Conservation (phyloP, 2,113 vertebrate genomes). For the Esox niger region DNA sequence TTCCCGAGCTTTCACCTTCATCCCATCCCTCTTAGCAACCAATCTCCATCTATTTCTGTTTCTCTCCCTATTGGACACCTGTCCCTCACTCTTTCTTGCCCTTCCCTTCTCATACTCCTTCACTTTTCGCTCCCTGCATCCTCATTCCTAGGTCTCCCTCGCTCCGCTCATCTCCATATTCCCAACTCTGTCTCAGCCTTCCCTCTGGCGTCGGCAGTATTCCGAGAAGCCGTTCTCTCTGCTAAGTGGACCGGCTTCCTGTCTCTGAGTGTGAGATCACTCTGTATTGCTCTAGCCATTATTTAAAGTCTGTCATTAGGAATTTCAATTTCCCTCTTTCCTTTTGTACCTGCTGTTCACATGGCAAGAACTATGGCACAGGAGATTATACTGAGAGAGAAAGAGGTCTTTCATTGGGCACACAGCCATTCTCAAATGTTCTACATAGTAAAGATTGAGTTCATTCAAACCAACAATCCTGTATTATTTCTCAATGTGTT, state of each 20-base stretch:
- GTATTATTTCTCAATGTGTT: no score
- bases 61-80: constrained; percentile 12
- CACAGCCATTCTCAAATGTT: background rate
- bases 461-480: no score
- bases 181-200: background rate
- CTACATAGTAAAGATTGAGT: no score
- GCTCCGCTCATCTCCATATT: constrained; percentile 1
- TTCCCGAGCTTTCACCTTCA: constrained; percentile 15
- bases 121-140: constrained; percentile 1
- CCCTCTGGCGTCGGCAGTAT: background rate
- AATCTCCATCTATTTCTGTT: constrained; percentile 2
- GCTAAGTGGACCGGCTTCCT: background rate
- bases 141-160: background rate
- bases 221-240: background rate
- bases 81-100: constrained; percentile 29
- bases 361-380: background rate
- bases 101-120: background rate
- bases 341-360: background rate
- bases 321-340: background rate
- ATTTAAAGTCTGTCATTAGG: constrained; percentile 1
- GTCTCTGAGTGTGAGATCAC: background rate
- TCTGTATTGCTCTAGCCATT: constrained; percentile 1
- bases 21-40: constrained; percentile 12
- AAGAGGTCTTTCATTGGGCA: background rate
- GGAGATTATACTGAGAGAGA: background rate